A percentile compares a stretch with the other conserved stretches of the same genome.
phyloP scores from a whole-genome alignment of 1,140 invertebrate species.

The Gerris buenoi region DNA sequence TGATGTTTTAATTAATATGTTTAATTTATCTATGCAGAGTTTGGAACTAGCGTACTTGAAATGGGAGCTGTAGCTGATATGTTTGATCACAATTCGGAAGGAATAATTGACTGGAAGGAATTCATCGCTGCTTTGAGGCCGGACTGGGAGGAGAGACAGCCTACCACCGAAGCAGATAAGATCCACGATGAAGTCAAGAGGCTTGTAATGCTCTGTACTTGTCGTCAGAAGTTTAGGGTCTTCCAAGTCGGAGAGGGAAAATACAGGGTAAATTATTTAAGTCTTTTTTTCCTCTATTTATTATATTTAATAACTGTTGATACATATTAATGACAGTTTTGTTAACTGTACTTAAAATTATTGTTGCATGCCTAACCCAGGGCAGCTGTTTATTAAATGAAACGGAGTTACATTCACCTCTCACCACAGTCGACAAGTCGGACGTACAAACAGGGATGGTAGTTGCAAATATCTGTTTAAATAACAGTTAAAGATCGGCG shows the following conservation, averaged over 20 bases:
- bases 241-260: slow-evolving; percentile 98
- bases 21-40: slow-evolving; percentile 52
- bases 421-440: too few relatives aligned
- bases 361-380: too few relatives aligned
- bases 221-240: slow-evolving; percentile 90
- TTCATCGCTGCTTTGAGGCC: slow-evolving; percentile 92
- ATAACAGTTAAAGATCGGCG: too few relatives aligned
- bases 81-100: slow-evolving; percentile 88
- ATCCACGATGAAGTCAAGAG: slow-evolving; percentile 97
- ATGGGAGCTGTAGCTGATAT: slow-evolving; percentile 97
- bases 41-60: slow-evolving; percentile 90
- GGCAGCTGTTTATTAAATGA: too few relatives aligned
- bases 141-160: slow-evolving; percentile 83
- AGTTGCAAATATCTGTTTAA: too few relatives aligned
- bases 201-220: slow-evolving; percentile 92
- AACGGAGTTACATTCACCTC: too few relatives aligned
- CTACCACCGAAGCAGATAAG: slow-evolving; percentile 73
- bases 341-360: too few relatives aligned
- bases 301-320: too few relatives aligned
- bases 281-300: too few relatives aligned
- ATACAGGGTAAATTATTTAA: slow-evolving; percentile 83
- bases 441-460: too few relatives aligned
- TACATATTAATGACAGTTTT: too few relatives aligned
- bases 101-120: slow-evolving; percentile 95
- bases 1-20: too few relatives aligned